Percentiles rank a stretch among this genome's conserved stretches.
These are phyloP conservation scores for Enteromius paludinosus DNA, from an alignment of 2,797 vertebrate species.

Conservation along the genomic window DNA sequence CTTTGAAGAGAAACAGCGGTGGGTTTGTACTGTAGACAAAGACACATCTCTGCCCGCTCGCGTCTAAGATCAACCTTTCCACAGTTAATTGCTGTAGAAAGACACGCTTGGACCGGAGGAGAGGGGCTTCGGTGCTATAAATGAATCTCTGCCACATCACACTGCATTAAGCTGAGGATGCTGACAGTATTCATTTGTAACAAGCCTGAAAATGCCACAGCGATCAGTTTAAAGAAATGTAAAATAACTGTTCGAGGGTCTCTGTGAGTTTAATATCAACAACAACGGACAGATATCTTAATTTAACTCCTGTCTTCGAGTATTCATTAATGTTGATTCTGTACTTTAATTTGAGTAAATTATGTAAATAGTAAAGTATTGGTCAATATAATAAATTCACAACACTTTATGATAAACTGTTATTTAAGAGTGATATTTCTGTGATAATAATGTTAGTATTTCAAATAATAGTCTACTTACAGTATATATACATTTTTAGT, in stretches of 20 bases:
- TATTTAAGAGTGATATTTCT: background rate
- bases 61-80: conserved; percentile 55
- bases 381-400: background rate
- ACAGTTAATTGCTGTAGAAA: conserved; percentile 62
- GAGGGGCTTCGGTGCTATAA: conserved; percentile 35
- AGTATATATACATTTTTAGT: no score
- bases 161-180: conserved; percentile 37
- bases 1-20: conserved; percentile 57
- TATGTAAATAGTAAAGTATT: background rate
- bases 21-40: conserved; percentile 47
- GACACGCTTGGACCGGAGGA: conserved; percentile 46
- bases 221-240: conserved; percentile 26
- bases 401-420: background rate
- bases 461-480: background rate
- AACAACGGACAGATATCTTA: background rate
- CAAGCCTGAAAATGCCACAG: conserved; percentile 23
- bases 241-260: background rate
- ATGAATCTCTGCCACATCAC: conserved; percentile 48
- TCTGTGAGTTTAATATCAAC: conserved; percentile 8
- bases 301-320: background rate
- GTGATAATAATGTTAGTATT: background rate
- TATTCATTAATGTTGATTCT: background rate
- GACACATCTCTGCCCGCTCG: conserved; percentile 44
- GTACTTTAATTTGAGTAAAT: background rate
- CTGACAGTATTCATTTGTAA: conserved; percentile 36